Percentiles rank a stretch among this genome's conserved stretches.
These are phyloP conservation scores for Megaleporinus macrocephalus DNA, from an alignment of 2,113 vertebrate species.

Conservation along the genomic window DNA sequence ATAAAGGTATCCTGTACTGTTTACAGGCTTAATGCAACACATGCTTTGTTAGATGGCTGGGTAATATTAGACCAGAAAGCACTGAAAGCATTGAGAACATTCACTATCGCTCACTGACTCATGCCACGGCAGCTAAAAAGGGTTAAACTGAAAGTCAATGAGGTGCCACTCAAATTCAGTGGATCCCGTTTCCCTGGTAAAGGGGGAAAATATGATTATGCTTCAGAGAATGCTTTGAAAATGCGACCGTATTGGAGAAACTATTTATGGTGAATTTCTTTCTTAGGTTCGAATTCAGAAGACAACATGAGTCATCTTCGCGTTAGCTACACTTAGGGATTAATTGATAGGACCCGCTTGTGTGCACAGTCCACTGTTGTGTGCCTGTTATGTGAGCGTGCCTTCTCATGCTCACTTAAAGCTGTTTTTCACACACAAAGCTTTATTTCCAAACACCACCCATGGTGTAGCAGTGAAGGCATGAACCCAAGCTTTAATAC, in stretches of 20 bases:
- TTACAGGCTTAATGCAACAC: background rate
- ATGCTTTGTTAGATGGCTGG: background rate
- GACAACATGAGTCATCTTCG: conserved; percentile 13
- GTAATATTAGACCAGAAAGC: background rate
- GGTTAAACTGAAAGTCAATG: background rate
- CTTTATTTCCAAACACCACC: background rate
- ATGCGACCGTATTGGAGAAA: background rate
- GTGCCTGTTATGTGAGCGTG: background rate
- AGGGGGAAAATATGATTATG: conserved; percentile 16
- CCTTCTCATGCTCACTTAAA: background rate
- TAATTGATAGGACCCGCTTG: conserved; percentile 18
- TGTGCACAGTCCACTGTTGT: background rate
- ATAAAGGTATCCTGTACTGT: background rate
- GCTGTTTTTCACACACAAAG: background rate
- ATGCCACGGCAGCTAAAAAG: background rate
- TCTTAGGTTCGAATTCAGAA: background rate
- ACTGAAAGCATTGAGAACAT: background rate
- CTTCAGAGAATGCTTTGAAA: background rate
- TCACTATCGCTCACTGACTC: background rate
- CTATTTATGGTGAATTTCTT: conserved; percentile 9
- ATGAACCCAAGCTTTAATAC: conserved; percentile 9
- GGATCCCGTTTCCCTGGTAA: background rate
- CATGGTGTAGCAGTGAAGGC: background rate
- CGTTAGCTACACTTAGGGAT: conserved; percentile 31
- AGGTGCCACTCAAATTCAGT: background rate